Percentiles rank a stretch among this genome's conserved stretches.
phyloP scores from a whole-genome alignment of 2,888 invertebrate genomes.

The Macaria liturata region DNA sequence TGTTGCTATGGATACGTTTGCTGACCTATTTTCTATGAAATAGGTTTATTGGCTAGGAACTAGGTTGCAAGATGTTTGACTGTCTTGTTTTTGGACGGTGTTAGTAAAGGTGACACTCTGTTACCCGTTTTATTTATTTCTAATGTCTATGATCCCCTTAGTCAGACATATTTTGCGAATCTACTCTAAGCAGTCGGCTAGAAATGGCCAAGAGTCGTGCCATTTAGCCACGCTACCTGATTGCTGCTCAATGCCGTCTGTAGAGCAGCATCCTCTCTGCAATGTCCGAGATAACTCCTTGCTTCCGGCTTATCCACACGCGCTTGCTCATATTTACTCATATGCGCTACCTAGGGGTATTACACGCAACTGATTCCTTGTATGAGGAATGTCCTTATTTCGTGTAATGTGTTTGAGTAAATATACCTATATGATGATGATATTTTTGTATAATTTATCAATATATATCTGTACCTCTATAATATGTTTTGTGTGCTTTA shows the following conservation, averaged over 20 bases:
- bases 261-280: slow-evolving; percentile 70
- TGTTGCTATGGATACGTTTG: slow-evolving; percentile 30
- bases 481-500: too few species aligned
- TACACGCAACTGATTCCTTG: slow-evolving; percentile 2
- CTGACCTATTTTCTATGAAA: slow-evolving; percentile 21
- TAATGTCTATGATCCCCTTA: too few species aligned
- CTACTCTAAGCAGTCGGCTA: slow-evolving; percentile 1
- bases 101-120: too few species aligned
- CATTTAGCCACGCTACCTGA: slow-evolving; percentile 50
- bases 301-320: slow-evolving; percentile 60
- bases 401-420: too few species aligned
- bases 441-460: too few species aligned
- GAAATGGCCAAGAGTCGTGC: slow-evolving; percentile 18
- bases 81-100: too few species aligned
- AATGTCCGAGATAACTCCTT: slow-evolving; percentile 72
- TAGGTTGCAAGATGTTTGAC: slow-evolving; percentile 9
- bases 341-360: slow-evolving; percentile 7
- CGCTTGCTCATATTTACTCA: slow-evolving; percentile 37
- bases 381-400: neutral
- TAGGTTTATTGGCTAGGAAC: slow-evolving; percentile 10
- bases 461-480: too few species aligned
- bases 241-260: slow-evolving; percentile 77
- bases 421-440: too few species aligned
- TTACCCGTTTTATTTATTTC: too few species aligned
- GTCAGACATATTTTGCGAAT: neutral